Base-by-base conservation (phyloP, 2,797 vertebrate genomes). In the Anniella stebbinsi region DNA sequence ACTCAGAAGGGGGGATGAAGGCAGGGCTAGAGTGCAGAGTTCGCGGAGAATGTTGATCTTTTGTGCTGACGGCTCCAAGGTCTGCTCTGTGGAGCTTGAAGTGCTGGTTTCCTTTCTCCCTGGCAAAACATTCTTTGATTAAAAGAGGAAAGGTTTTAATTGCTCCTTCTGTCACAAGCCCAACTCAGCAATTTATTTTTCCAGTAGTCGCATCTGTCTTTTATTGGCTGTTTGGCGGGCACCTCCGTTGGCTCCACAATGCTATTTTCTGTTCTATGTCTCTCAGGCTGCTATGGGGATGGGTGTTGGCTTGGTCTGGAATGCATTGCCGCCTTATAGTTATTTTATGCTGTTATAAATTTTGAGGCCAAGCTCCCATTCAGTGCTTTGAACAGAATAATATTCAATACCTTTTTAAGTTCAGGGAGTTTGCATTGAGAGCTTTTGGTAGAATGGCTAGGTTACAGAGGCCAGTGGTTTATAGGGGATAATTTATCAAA, bases 121-220 rank as follows among this genome's bases (percentile, higher is more conserved):
- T 88, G 88, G 80, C 90, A 95, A 94, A 93, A 93, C 57, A 93
- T 84, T 81, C 30, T 70, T 94, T 95, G 93, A 94, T 95, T 95
- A 66, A 91, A 93, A 95, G 87, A 83, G 54, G 87, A 1, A 10
- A 60, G 76, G 82, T 70, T 88, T 94, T 96, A 96, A 95, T 96
- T 96, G 92, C 86, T 72, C 93, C 93, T 95, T 95, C 92, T 95
- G 83, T 96, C 88, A 80, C 83, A 87, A 91, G 90, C 66, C 48
- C 81, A 38, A 57, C 86, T 93, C 57, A 82, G 92, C 91, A 93
- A 95, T 92, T 95, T 94, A 84, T 96, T 95, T 97, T 95, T 91
- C 91, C 92, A 93, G 95, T 87, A 95, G 89, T 60, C 92, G 92
- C 88, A 91, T 90, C 88, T 90, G 77, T 41, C 45, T 95, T 94